Conservation (phyloP, 2,888 invertebrate species). For the Coelogynopora nodosa region DNA sequence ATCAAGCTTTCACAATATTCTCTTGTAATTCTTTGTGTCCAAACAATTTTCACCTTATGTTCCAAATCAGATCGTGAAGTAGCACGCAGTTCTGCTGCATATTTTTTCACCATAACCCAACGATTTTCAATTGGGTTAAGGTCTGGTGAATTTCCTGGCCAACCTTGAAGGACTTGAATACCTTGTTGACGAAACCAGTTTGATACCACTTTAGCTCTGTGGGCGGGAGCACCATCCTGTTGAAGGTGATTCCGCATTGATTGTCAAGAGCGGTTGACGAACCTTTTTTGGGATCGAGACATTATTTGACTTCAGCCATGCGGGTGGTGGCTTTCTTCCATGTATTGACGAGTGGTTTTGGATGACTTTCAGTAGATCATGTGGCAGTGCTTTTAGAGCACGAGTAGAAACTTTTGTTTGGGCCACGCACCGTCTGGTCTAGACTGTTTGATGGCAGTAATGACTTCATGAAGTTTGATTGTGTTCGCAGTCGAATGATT, state of each 20-base stretch:
- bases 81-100: too few relatives aligned
- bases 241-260: not conserved
- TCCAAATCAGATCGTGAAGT: not conserved
- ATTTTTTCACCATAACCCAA: too few relatives aligned
- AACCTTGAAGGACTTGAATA: too few relatives aligned
- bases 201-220: too few relatives aligned
- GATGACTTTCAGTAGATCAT: not conserved
- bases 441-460: not conserved
- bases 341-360: not conserved
- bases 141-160: too few relatives aligned
- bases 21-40: too few relatives aligned
- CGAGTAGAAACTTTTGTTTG: not conserved
- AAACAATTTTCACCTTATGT: not conserved
- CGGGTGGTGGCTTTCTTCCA: not conserved
- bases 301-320: not conserved
- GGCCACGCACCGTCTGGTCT: not conserved
- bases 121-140: too few relatives aligned
- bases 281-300: conserved; percentile 23
- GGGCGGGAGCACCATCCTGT: too few relatives aligned
- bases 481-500: not conserved
- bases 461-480: conserved; percentile 13
- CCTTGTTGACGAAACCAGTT: too few relatives aligned
- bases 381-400: not conserved
- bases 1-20: not conserved
- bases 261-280: conserved; percentile 4